Conservation (phyloP, 1,140 invertebrate species). For the Calephelis nemesis region DNA sequence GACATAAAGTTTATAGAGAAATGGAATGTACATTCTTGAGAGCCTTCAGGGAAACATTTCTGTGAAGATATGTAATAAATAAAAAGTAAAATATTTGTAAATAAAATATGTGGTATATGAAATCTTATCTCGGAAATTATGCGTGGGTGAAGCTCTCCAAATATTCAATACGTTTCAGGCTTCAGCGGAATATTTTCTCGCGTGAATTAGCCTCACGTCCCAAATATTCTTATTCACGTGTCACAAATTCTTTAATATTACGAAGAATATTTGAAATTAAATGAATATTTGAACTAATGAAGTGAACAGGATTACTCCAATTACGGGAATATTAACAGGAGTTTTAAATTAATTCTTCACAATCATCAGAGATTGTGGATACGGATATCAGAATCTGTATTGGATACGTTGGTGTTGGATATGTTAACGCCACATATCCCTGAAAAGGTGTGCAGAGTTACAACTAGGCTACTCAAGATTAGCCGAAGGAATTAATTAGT, state of each 20-base stretch:
- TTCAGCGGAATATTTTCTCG: slow-evolving; percentile 46
- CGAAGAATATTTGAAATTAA: background rate
- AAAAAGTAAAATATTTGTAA: slow-evolving; percentile 6
- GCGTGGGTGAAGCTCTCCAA: slow-evolving; percentile 38
- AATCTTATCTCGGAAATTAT: slow-evolving; percentile 30
- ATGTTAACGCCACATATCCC: too few species aligned
- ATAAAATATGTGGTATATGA: slow-evolving; percentile 7
- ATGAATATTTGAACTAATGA: background rate
- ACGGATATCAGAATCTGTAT: too few species aligned
- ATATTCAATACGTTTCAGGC: slow-evolving; percentile 51
- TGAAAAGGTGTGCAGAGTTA: too few species aligned
- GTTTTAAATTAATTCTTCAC: too few species aligned
- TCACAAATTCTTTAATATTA: slow-evolving; percentile 45
- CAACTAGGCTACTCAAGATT: too few species aligned
- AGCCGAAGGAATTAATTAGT: too few species aligned
- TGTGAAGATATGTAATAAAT: slow-evolving; percentile 10
- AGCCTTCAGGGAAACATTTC: background rate
- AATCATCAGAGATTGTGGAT: too few species aligned
- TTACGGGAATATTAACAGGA: too few species aligned
- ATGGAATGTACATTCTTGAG: too few species aligned
- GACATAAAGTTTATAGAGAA: too few species aligned
- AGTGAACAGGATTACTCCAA: background rate
- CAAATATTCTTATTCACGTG: slow-evolving; percentile 47
- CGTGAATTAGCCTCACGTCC: slow-evolving; percentile 62
- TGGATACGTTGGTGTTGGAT: too few species aligned